Base-by-base conservation (phyloP, 2,113 vertebrate species). In the Carettochelys insculpta region DNA sequence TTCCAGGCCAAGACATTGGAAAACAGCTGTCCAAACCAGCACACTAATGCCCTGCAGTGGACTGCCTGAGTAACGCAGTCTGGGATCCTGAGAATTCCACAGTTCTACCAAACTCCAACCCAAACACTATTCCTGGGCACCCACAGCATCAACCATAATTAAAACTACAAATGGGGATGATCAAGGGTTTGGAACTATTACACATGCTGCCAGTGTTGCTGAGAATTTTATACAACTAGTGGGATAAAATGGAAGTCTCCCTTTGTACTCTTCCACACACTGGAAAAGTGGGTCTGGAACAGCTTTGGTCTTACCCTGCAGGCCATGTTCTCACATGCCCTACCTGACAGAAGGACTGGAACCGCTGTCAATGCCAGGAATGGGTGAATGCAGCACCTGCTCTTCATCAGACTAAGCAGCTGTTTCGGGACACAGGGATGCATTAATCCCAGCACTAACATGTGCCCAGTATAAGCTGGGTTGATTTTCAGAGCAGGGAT, bases 171-270 rank as follows among this genome's bases (percentile, higher is more conserved):
- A 34, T 3, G 3, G 3, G n/a, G 20, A 45, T n/a, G 3, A n/a
- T 24, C 12, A 85, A 52, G 9, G 22, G 48, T 29, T 27, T 82
- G 29, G 8, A 48, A 2, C 5, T 13, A 31, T 80, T 17, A 19
- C 29, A 79, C 24, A 11, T 0, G 3, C 24, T 31, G 8, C 22
- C 58, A 65, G 38, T 1, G 6, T 43, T 41, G 29, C 5, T 11
- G 8, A 51, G 48, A 48, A 24, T 43, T 52, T 78, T 25, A 25
- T 14, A 53, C 77, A 43, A 52, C 34, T 79, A 53, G 16, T 3
- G 12, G 68, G 38, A 31, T 20, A 53, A 80, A 27, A 71, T 38
- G 76, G 83, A 53, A 58, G 9, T 34, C 53, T 6, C 38, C 20
- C 53, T 34, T 25, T 9, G 2, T 27, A 77, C 31, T 20, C 3